These are phyloP conservation scores for Plebejus anna DNA, from an alignment of 2,888 invertebrate species.

Conservation along the genomic window DNA sequence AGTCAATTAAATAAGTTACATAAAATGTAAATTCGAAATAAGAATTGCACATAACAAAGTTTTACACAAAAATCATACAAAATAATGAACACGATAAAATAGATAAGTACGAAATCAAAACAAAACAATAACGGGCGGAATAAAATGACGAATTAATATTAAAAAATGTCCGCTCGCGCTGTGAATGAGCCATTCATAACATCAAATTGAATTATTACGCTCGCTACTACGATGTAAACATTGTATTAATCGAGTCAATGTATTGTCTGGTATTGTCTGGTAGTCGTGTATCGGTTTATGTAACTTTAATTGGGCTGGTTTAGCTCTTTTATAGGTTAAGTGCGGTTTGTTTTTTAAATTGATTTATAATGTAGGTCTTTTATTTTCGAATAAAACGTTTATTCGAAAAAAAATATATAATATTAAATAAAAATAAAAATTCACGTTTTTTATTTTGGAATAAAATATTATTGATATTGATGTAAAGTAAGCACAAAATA, in stretches of 20 bases:
- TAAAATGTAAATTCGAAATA: no score
- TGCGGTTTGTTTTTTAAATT: neutral
- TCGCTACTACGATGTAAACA: constrained; percentile 22
- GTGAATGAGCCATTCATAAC: constrained; percentile 27
- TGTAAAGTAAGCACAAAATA: no score
- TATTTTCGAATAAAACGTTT: neutral
- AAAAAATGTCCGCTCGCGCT: constrained; percentile 1
- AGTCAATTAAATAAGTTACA: no score
- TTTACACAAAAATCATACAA: neutral
- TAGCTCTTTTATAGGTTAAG: neutral
- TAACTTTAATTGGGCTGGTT: constrained; percentile 1
- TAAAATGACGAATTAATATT: constrained; percentile 19
- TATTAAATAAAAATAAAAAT: no score
- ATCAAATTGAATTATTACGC: constrained; percentile 25
- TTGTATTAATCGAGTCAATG: constrained; percentile 21
- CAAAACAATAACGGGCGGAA: neutral
- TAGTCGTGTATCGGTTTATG: neutral
- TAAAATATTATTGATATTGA: no score
- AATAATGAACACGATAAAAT: neutral
- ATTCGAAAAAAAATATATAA: no score
- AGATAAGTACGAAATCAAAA: neutral
- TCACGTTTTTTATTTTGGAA: neutral
- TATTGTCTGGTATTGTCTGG: neutral
- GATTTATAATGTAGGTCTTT: neutral
- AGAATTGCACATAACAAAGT: no score